A percentile compares a stretch with the other conserved stretches of the same genome.
Conservation (phyloP, 2,113 vertebrate genomes). For the Pagrus major region DNA sequence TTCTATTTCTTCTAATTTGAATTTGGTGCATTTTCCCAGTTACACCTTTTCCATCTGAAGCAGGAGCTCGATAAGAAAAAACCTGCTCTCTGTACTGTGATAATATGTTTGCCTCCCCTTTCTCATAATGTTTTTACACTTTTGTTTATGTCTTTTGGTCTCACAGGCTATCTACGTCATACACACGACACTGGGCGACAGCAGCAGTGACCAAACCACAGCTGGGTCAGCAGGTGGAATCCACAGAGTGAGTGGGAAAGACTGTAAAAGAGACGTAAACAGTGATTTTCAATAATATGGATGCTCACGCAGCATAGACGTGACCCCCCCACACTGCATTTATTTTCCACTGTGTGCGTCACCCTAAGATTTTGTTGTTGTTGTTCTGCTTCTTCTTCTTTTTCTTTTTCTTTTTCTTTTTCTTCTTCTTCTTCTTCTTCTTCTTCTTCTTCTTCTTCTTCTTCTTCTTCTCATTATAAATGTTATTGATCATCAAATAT, state of each 20-base stretch:
- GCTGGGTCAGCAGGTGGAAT: constrained; percentile 27
- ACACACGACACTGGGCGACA: neutral
- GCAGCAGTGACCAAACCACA: constrained; percentile 18
- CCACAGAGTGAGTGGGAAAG: constrained; percentile 2
- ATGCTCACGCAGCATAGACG: neutral
- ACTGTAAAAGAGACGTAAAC: constrained; percentile 23
- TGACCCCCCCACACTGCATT: neutral
- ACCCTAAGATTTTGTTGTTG: neutral
- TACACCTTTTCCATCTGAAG: neutral
- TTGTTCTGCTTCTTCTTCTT: too few relatives aligned
- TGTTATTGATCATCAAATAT: neutral
- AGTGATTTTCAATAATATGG: neutral
- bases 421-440: neutral
- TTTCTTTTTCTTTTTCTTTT: too few relatives aligned
- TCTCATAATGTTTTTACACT: neutral
- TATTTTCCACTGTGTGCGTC: neutral
- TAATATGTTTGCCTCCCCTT: neutral
- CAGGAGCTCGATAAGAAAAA: neutral
- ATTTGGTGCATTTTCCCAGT: neutral
- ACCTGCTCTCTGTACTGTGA: neutral
- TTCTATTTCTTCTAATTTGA: neutral
- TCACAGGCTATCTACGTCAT: constrained; percentile 34
- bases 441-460: neutral
- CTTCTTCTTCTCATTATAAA: neutral
- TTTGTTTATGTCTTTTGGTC: neutral